Evolutionary conservation across 2,797 vertebrate genomes (phyloP).

Genomic region (Fringilla coelebs): DNA sequence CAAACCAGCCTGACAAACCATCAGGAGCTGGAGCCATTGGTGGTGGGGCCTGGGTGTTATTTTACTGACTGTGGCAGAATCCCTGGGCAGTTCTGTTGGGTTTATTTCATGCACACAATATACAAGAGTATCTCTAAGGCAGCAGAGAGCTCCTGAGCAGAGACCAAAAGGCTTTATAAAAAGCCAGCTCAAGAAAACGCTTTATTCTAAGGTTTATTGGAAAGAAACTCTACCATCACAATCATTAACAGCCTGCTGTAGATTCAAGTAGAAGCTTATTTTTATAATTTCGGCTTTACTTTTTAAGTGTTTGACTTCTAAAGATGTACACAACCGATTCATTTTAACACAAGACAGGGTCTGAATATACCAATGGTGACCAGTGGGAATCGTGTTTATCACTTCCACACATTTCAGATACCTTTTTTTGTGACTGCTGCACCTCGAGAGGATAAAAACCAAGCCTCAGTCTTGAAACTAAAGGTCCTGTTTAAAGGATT

Average conservation of each 20-base stretch:
- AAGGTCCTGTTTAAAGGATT: neutral
- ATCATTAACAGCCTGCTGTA: neutral
- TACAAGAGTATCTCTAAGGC: constrained; percentile 55
- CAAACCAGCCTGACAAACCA: neutral
- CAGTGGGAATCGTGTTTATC: neutral
- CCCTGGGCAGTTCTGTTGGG: neutral
- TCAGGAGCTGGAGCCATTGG: neutral
- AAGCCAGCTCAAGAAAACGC: neutral
- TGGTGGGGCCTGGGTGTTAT: neutral
- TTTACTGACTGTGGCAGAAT: neutral
- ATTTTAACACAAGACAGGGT: neutral
- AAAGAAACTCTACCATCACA: neutral
- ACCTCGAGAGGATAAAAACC: neutral
- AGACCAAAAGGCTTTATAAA: constrained; percentile 12
- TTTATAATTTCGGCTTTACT: neutral
- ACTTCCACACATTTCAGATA: neutral
- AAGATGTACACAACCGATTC: neutral
- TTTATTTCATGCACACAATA: constrained; percentile 22
- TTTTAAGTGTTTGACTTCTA: neutral
- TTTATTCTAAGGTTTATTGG: neutral
- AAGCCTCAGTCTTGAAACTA: neutral
- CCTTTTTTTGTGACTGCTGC: neutral
- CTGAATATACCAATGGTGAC: neutral
- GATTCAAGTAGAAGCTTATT: neutral
- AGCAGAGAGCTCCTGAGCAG: constrained; percentile 34